Base-by-base conservation (phyloP, 2,797 vertebrate species). In the Gymnothorax reevesii region DNA sequence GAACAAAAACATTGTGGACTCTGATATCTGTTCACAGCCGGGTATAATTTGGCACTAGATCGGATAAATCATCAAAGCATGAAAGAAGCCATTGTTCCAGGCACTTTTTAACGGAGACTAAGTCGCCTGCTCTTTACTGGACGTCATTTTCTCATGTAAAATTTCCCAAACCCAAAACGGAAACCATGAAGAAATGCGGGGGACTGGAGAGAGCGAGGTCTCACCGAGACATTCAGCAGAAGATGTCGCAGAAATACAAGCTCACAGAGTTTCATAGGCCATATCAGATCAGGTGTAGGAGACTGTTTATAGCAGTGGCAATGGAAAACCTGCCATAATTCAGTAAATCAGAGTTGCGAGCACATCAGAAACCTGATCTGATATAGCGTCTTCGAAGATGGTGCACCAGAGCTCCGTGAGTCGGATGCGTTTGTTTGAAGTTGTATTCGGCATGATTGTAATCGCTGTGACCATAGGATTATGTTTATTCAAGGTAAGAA, bases 251-350 rank as follows among this genome's bases (percentile, higher is more conserved):
- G 77, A n/a, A 55, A 55, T 4, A 80, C 77, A 17, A 17, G 17
- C 10, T 80, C 55, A 54, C n/a, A 55, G 3, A 22, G 77, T 80
- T 80, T 80, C 49, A 55, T 22, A n/a, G 20, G 20, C 22, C 55
- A n/a, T 54, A 54, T 80, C 77, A 80, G 77, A 80, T 80, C 22
- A 80, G 52, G 77, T 55, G 77, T 80, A 20, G 77, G 77, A 80
- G 77, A 80, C 77, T 55, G 20, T 80, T 80, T 80, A 80, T 55
- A 79, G 17, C 75, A 22, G 49, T 20, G 77, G 49, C 4, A 22
- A 80, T 54, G 77, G 77, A 80, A 80, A 80, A 55, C 49, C 52
- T 80, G 77, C 27, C 77, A 49, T 80, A 55, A 71, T 7, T 25
- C 7, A 42, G 49, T 7, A 80, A 55, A 20, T 60, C 57, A n/a